Evolutionary conservation across 2,888 invertebrate genomes (phyloP).

Genomic region (Eutolmus rufibarbis): DNA sequence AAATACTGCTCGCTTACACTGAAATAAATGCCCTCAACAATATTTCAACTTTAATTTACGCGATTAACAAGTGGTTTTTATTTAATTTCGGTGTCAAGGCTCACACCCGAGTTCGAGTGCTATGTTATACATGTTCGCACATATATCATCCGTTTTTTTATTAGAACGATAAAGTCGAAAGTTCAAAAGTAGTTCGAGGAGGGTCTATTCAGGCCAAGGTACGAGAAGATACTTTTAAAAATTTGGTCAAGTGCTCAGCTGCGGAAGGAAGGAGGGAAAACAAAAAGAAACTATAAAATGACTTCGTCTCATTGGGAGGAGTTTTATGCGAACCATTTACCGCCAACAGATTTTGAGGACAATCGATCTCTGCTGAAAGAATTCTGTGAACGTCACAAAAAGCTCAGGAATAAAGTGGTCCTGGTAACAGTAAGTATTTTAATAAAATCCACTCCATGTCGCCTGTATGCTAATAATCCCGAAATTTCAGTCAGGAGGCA

Average conservation of each 20-base stretch:
- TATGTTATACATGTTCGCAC: background rate
- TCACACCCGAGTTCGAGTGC: background rate
- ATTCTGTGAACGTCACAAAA: conserved; percentile 76
- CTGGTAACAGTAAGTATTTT: conserved; percentile 75
- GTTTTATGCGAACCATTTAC: conserved; percentile 80
- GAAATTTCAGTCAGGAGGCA: conserved; percentile 86
- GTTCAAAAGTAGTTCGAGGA: background rate
- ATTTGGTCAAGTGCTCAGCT: background rate
- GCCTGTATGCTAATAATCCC: conserved; percentile 13
- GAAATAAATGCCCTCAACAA: background rate
- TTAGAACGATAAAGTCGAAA: background rate
- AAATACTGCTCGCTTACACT: background rate
- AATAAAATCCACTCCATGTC: background rate
- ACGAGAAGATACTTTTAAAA: background rate
- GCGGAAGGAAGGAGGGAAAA: background rate
- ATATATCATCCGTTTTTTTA: background rate
- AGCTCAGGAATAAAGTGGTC: conserved; percentile 74
- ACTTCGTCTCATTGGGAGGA: conserved; percentile 76
- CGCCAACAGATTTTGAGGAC: conserved; percentile 79
- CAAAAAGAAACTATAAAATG: background rate
- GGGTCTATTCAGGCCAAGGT: background rate
- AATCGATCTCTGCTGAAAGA: conserved; percentile 75
- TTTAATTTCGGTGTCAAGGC: background rate
- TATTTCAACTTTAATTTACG: background rate
- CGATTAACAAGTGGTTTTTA: background rate